Percentiles rank a stretch among this genome's conserved stretches.
phyloP scores from a whole-genome alignment of 2,797 vertebrate species.

The Anableps anableps region DNA sequence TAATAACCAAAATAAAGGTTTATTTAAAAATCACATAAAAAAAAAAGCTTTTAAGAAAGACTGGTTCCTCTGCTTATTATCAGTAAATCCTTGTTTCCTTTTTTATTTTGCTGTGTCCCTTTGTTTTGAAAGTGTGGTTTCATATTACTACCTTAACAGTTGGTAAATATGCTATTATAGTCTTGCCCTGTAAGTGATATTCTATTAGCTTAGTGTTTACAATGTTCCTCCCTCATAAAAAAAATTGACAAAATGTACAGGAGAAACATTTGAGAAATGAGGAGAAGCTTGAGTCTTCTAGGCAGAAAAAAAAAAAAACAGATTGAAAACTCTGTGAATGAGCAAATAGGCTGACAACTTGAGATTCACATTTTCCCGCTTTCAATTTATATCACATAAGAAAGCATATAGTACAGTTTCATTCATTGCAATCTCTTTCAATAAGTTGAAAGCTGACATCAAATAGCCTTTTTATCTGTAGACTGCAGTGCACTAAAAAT shows the following conservation, averaged over 20 bases:
- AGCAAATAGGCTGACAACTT: background rate
- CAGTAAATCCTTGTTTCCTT: background rate
- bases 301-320: background rate
- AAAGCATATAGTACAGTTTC: background rate
- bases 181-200: background rate
- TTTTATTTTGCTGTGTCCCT: background rate
- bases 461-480: background rate
- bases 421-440: background rate
- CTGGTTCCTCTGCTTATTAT: background rate
- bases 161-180: background rate
- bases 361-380: background rate
- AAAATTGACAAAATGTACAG: background rate
- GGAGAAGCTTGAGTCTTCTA: background rate
- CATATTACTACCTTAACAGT: background rate
- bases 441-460: background rate
- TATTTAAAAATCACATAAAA: background rate
- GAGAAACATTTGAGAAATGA: background rate
- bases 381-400: background rate
- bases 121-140: background rate
- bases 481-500: background rate
- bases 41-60: background rate
- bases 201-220: background rate
- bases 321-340: background rate
- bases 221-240: background rate
- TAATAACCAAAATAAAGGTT: background rate